Evolutionary conservation across 1,140 invertebrate species (phyloP).

Genomic region (Diprion similis): DNA sequence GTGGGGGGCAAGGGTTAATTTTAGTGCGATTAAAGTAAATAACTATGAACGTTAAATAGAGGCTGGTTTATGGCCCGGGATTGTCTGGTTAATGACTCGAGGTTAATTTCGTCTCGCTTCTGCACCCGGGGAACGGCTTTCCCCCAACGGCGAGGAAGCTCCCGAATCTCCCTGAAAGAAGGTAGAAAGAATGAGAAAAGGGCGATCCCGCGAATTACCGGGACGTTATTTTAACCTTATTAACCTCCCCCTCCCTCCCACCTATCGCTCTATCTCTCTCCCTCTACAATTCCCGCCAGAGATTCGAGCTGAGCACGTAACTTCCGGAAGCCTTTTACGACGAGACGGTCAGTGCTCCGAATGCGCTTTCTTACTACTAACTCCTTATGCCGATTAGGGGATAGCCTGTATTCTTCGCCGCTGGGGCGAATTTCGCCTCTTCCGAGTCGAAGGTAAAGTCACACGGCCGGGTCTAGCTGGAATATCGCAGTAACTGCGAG

Average conservation of each 20-base stretch:
- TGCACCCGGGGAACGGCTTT: not conserved
- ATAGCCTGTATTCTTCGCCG: no score
- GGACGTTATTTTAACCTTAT: not conserved
- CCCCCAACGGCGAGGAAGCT: no score
- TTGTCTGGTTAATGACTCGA: not conserved
- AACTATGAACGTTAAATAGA: not conserved
- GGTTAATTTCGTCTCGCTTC: constrained; percentile 5
- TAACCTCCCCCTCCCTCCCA: not conserved
- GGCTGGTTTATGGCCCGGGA: not conserved
- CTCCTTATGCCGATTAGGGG: no score
- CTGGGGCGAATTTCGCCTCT: no score
- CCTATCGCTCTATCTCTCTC: not conserved
- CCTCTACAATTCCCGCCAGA: not conserved
- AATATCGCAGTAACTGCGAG: not conserved
- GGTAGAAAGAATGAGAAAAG: no score
- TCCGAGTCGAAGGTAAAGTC: no score
- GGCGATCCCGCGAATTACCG: no score
- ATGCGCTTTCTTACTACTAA: no score
- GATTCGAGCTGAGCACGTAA: not conserved
- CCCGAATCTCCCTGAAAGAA: no score
- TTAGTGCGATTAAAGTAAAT: not conserved
- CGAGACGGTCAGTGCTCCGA: no score
- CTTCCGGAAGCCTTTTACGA: not conserved
- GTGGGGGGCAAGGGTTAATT: no score
- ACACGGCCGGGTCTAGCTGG: no score